phyloP scores from a whole-genome alignment of 2,888 invertebrate species.

The Protonemura montana region DNA sequence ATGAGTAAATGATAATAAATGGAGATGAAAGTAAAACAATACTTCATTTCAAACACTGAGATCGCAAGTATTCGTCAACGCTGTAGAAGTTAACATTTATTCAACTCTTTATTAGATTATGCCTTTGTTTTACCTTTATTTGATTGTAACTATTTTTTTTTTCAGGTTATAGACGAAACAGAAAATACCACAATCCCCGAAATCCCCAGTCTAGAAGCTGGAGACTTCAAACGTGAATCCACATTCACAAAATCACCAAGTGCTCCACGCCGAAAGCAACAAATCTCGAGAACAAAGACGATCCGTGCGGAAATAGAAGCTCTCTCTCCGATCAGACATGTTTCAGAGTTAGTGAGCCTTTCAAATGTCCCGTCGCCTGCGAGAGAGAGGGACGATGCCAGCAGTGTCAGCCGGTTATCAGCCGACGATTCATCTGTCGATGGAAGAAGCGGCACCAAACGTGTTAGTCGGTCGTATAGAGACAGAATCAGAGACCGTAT shows the following conservation, averaged over 20 bases:
- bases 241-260: not conserved
- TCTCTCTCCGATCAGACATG: not conserved
- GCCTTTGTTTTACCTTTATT: no score
- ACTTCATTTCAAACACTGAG: no score
- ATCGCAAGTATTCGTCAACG: no score
- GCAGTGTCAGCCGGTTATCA: constrained; percentile 32
- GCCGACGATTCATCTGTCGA: constrained; percentile 50
- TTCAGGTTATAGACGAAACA: not conserved
- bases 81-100: no score
- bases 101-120: no score
- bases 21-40: no score
- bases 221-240: not conserved
- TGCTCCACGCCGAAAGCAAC: not conserved
- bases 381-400: not conserved
- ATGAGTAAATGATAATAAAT: no score
- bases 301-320: not conserved
- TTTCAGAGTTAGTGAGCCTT: not conserved
- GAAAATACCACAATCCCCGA: not conserved
- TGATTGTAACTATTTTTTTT: not conserved
- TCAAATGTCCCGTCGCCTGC: constrained; percentile 19
- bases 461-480: constrained; percentile 56
- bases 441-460: constrained; percentile 51
- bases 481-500: constrained; percentile 58
- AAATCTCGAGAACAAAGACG: not conserved
- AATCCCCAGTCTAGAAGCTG: not conserved